These are phyloP conservation scores for Cheilosia variabilis DNA, from an alignment of 2,888 invertebrate genomes.

Conservation along the genomic window DNA sequence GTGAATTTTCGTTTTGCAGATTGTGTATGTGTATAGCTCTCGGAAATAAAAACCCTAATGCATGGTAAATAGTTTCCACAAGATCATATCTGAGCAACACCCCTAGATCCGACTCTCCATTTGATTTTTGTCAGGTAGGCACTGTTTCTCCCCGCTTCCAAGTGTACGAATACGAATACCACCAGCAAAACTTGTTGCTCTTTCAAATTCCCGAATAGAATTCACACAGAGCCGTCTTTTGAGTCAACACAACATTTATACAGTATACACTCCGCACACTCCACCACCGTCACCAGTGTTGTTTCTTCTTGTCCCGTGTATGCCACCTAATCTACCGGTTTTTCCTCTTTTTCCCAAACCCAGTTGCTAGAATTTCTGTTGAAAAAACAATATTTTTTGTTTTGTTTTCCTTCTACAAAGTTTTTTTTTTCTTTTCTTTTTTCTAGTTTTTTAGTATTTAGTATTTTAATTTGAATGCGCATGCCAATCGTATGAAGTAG, in stretches of 20 bases:
- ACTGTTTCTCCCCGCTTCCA: conserved; percentile 58
- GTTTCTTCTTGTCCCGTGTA: conserved; percentile 31
- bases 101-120: conserved; percentile 47
- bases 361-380: conserved; percentile 64
- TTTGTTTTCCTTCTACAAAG: conserved; percentile 16
- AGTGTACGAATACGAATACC: neutral
- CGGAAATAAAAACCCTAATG: no score
- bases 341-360: conserved; percentile 65
- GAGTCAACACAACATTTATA: conserved; percentile 11
- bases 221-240: conserved; percentile 4
- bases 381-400: conserved; percentile 18
- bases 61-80: no score
- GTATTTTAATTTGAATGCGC: conserved; percentile 70
- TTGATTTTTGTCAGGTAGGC: conserved; percentile 51
- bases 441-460: conserved; percentile 17
- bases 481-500: conserved; percentile 68
- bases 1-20: no score
- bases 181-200: conserved; percentile 66
- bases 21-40: no score
- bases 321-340: conserved; percentile 72
- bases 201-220: conserved; percentile 38
- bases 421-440: conserved; percentile 17
- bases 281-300: conserved; percentile 30
- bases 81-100: neutral
- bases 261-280: conserved; percentile 1